Base-by-base conservation (phyloP, 2,113 vertebrate species). In the Maccullochella peelii region DNA sequence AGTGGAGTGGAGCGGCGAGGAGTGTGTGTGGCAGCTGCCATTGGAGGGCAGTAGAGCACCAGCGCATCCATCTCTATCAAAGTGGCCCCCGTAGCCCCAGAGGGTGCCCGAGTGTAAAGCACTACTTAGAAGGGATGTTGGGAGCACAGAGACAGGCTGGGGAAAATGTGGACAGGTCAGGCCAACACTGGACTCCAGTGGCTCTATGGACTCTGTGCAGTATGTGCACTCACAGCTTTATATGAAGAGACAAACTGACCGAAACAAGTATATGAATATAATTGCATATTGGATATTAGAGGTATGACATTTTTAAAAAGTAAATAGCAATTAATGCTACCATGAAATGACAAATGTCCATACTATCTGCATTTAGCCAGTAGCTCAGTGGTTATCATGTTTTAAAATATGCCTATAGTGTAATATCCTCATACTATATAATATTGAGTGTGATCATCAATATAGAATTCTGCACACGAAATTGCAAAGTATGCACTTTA, bases 31-130 rank as follows among this genome's bases (percentile, higher is more conserved):
- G 73, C 78, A 84, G 83, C 85, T 93, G 93, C 97, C 98, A 97
- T 97, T 96, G 96, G 98, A 98, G 98, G 98, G 98, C 98, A 99
- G 97, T 99, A 99, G 97, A 98, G 97, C 96, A 97, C 97, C 97
- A 96, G 93, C 86, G 14, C 96, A 99, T 98, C 95, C 96, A 96
- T 98, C 97, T 97, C 94, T 89, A 80, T 88, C 85, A 84, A 79
- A 79, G 77, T 83, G 73, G 87, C 66, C 82, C 74, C 87, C 21
- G 33, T 57, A 83, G 82, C 67, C 84, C 59, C 82, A 67, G 84
- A 86, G 88, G 86, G 82, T 82, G 75, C 75, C 83, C 44, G 69
- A 75, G 89, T 85, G 86, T 90, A 87, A 88, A 94, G 86, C 87
- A 85, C 61, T 91, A 92, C 85, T 93, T 90, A 92, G 84, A 94